Percentiles rank a stretch among this genome's conserved stretches.
phyloP scores from a whole-genome alignment of 30 jellyfish, hydroid and myxozoan species.

The Aurelia aurita region DNA sequence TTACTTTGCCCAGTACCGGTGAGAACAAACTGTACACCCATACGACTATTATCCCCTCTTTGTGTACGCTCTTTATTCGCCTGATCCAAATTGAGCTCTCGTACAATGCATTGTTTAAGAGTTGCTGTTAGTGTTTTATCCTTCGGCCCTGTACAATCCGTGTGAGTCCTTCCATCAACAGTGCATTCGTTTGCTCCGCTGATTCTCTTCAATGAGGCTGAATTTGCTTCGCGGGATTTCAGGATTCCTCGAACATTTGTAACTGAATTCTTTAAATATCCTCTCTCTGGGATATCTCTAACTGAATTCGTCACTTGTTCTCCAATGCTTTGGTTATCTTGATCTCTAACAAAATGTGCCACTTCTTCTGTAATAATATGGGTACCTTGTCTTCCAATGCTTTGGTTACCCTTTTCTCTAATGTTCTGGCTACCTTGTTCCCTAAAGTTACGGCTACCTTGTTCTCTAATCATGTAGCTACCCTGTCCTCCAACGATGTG shows the following conservation, averaged over 20 bases:
- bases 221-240: neutral
- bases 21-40: constrained; percentile 47
- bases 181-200: neutral
- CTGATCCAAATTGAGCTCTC: constrained; percentile 35
- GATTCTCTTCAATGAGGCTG: neutral
- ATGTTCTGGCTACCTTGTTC: too few relatives aligned
- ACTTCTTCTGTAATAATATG: too few relatives aligned
- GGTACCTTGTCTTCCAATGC: too few relatives aligned
- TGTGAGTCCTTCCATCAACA: neutral
- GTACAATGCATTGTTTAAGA: constrained; percentile 31
- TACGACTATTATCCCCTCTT: constrained; percentile 28
- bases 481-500: too few relatives aligned
- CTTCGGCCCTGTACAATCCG: neutral
- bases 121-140: constrained; percentile 7
- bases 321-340: too few relatives aligned
- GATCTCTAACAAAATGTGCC: too few relatives aligned
- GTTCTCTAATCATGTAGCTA: too few relatives aligned
- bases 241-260: neutral
- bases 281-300: neutral
- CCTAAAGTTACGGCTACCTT: too few relatives aligned
- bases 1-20: constrained; percentile 26
- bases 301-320: neutral
- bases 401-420: too few relatives aligned
- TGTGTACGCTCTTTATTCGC: constrained; percentile 7
- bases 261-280: neutral